phyloP scores from a whole-genome alignment of 2,113 vertebrate species.

The Daubentonia madagascariensis region DNA sequence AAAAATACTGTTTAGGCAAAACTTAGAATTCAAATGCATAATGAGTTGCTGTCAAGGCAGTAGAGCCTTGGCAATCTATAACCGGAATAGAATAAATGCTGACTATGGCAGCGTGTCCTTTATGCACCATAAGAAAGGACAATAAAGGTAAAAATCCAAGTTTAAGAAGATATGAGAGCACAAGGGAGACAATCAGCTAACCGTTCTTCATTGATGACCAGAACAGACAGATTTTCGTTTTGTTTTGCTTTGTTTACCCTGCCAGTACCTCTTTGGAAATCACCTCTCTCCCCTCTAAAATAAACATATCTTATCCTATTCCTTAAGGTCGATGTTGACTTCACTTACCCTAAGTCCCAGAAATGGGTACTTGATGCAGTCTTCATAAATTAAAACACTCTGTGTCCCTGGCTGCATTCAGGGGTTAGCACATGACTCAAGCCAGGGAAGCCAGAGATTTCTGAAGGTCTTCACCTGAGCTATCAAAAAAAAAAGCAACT shows the following conservation, averaged over 20 bases:
- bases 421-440: not conserved
- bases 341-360: not conserved
- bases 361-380: not conserved
- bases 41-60: not conserved
- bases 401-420: rapidly evolving
- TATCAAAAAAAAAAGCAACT: not conserved
- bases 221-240: not conserved
- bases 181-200: not conserved
- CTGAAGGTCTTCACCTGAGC: not conserved
- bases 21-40: not conserved
- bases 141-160: not conserved
- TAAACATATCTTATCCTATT: not conserved
- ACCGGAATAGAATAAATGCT: not conserved
- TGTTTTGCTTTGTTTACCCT: not conserved
- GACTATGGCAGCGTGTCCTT: not conserved
- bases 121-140: not conserved
- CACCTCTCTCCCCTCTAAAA: not conserved
- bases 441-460: not conserved
- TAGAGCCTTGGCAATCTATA: not conserved
- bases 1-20: not conserved
- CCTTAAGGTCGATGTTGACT: not conserved
- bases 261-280: not conserved
- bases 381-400: not conserved
- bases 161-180: not conserved
- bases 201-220: not conserved